Percentiles rank a stretch among this genome's conserved stretches.
phyloP scores from a whole-genome alignment of 2,888 invertebrate species.

The Erebia aethiops region DNA sequence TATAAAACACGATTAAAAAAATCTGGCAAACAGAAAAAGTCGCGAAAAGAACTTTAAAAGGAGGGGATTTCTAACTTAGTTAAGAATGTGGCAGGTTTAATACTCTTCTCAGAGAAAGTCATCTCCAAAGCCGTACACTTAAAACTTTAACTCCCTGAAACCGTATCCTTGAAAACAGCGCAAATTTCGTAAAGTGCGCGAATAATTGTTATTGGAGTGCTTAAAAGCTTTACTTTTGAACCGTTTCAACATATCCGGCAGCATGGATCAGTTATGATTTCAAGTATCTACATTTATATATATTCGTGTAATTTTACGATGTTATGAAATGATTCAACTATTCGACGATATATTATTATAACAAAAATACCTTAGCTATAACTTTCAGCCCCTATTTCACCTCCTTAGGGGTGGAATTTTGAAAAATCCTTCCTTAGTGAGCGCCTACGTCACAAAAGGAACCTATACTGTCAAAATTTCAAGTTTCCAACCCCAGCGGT shows the following conservation, averaged over 20 bases:
- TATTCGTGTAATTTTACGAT: neutral
- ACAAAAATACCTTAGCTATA: too few relatives aligned
- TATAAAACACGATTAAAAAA: neutral
- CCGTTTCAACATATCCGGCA: constrained; percentile 34
- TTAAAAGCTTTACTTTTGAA: constrained; percentile 67
- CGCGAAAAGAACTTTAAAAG: neutral
- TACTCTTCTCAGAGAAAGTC: constrained; percentile 26
- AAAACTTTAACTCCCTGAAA: constrained; percentile 37
- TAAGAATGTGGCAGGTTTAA: constrained; percentile 16
- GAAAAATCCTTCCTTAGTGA: too few relatives aligned
- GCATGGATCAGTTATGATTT: constrained; percentile 27
- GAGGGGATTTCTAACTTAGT: constrained; percentile 1
- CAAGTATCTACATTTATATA: constrained; percentile 11
- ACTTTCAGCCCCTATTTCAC: too few relatives aligned
- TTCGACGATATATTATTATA: too few relatives aligned
- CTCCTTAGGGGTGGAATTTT: too few relatives aligned
- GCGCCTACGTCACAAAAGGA: too few relatives aligned
- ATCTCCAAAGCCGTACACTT: constrained; percentile 31
- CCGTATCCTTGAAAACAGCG: constrained; percentile 35
- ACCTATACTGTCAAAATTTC: too few relatives aligned
- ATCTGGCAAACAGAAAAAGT: neutral
- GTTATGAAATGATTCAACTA: too few relatives aligned
- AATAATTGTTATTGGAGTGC: constrained; percentile 66
- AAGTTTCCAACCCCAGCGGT: too few relatives aligned
- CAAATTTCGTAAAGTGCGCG: constrained; percentile 41